A percentile compares a stretch with the other conserved stretches of the same genome.
Conservation (phyloP, 2,888 invertebrate species). For the Polylopha cassiicola region DNA sequence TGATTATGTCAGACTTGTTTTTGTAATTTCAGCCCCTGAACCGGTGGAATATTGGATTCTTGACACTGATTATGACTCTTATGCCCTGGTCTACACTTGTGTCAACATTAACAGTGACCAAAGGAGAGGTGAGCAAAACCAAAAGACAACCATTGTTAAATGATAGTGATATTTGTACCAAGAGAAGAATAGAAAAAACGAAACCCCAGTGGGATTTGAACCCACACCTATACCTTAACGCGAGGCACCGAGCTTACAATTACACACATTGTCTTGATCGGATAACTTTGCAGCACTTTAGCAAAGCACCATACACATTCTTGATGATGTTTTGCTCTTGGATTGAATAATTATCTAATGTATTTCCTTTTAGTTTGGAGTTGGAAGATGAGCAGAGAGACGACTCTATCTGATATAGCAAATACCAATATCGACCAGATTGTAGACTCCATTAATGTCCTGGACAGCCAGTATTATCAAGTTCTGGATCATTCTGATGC, state of each 20-base stretch:
- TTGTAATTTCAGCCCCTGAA: constrained; percentile 33
- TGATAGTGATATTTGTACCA: too few species aligned
- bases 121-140: constrained; percentile 51
- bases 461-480: constrained; percentile 37
- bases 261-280: too few species aligned
- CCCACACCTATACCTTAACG: too few species aligned
- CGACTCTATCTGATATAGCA: constrained; percentile 13
- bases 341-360: constrained; percentile 5
- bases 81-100: constrained; percentile 81
- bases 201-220: too few species aligned
- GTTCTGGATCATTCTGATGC: constrained; percentile 30
- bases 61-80: constrained; percentile 78
- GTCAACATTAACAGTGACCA: constrained; percentile 58
- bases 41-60: constrained; percentile 50
- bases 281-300: too few species aligned
- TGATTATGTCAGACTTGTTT: neutral
- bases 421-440: constrained; percentile 18
- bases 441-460: constrained; percentile 25
- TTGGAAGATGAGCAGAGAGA: constrained; percentile 28
- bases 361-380: constrained; percentile 51
- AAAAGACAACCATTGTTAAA: neutral
- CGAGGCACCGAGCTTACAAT: too few species aligned
- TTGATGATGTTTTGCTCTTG: too few species aligned
- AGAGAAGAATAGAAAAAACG: too few species aligned
- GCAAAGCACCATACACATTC: too few species aligned